Conservation (phyloP, 2,888 invertebrate genomes). For the Caenorhabditis sp. region DNA sequence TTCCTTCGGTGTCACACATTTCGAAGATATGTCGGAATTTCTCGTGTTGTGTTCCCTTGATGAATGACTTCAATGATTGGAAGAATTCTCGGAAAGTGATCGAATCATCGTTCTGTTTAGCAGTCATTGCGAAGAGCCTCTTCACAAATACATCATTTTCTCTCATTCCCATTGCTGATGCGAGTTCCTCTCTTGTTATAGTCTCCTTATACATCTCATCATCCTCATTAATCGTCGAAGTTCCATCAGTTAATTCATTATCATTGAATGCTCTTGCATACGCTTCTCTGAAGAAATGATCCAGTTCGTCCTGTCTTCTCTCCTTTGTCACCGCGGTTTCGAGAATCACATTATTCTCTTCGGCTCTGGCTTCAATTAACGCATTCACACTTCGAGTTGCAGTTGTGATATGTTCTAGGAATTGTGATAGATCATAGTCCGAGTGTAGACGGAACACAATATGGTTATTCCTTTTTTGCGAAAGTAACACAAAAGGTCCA, state of each 20-base stretch:
- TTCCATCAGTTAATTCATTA: constrained; percentile 52
- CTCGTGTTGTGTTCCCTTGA: constrained; percentile 42
- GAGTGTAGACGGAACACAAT: constrained; percentile 85
- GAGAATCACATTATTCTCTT: constrained; percentile 23
- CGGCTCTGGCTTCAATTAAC: constrained; percentile 21
- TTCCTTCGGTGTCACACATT: constrained; percentile 94
- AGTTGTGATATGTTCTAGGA: constrained; percentile 19
- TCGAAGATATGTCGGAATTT: constrained; percentile 87
- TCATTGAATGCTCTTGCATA: constrained; percentile 50
- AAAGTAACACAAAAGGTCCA: constrained; percentile 80
- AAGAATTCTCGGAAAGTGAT: constrained; percentile 91
- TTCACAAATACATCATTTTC: constrained; percentile 91
- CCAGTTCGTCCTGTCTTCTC: constrained; percentile 87
- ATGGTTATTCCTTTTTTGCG: constrained; percentile 88
- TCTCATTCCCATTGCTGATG: constrained; percentile 93
- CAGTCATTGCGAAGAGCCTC: constrained; percentile 96
- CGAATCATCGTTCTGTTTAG: constrained; percentile 78
- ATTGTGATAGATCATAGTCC: constrained; percentile 43
- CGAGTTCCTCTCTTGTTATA: constrained; percentile 80
- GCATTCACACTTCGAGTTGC: constrained; percentile 26
- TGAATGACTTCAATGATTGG: constrained; percentile 77
- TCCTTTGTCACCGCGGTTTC: constrained; percentile 45
- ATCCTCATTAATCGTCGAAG: constrained; percentile 5
- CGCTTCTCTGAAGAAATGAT: constrained; percentile 84
- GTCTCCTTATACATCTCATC: constrained; percentile 63